Evolutionary conservation across 1,140 invertebrate species (phyloP), one percentile per base, ranked within the genome.

Genomic region (Bombus waltoni): DNA sequence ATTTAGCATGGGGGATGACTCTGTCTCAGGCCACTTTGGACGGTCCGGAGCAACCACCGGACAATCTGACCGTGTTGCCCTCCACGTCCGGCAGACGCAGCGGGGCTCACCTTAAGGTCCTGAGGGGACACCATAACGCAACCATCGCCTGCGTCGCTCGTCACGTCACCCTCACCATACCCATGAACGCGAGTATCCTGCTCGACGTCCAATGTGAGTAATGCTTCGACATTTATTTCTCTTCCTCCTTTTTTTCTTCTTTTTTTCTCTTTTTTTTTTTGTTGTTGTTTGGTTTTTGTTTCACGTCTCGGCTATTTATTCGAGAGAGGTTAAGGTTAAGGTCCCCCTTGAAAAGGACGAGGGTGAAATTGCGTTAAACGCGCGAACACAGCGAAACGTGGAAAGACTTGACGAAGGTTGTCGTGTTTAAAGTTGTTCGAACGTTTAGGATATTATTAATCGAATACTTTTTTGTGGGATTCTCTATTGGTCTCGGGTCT

Each of bases 201-300:
- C 96, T 98, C 32, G 97, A 98, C 94, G 97, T 98, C 66, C 97
- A 98, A 96, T 98, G 97, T 98, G 95, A 98, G 97, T 97, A 86
- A 57, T 4, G 15, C 18, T 8, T 25, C 47, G 0, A 25, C 2
- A 11, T 74, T 15, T 38, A n/a, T 22, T 13, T 13, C 28, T 35
- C 13, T 32, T 73, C 28, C 13, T 42, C 5, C 47, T 73, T 6
- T 25, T 57, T 9, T 6, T 47, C 15, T 40, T 22, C 22, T 40
- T 4, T 42, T n/a, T 5, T 0, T 9, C 10, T 9, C 8, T 28
- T 6, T 59, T 28, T 57, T 9, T 3, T 44, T 44, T 15, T 44
- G 32, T 32, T 32, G 32, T 57, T 57, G 22, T 5, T 32, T 9
- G 5, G 6, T 15, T 6, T 9, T 35, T 35, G n/a, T 18, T n/a